A percentile compares a stretch with the other conserved stretches of the same genome.
These are phyloP conservation scores for Saccostrea glomerata DNA, from an alignment of 1,140 invertebrate genomes.

Conservation along the genomic window DNA sequence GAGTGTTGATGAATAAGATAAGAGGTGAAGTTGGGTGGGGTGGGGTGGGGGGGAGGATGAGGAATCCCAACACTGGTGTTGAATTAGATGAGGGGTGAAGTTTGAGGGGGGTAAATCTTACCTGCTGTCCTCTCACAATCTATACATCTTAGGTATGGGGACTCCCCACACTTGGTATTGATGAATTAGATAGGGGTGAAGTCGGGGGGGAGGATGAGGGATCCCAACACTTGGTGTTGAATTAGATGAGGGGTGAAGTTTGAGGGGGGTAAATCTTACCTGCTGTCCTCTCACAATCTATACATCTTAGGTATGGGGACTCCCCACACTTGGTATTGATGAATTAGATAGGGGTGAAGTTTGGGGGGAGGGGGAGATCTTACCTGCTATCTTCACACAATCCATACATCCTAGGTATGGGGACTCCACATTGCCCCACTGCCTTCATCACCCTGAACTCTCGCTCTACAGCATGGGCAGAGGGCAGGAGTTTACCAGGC, in stretches of 20 bases:
- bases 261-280: constrained; percentile 41
- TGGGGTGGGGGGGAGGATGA: too few species aligned
- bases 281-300: constrained; percentile 64
- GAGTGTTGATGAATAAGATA: too few species aligned
- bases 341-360: background rate
- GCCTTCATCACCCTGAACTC: constrained; percentile 80
- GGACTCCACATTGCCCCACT: constrained; percentile 70
- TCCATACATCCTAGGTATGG: constrained; percentile 76
- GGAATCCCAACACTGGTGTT: too few species aligned
- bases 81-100: background rate
- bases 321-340: constrained; percentile 38
- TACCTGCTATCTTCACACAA: constrained; percentile 66
- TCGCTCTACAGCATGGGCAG: constrained; percentile 80
- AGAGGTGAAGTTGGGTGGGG: too few species aligned
- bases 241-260: too few species aligned
- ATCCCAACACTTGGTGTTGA: too few species aligned
- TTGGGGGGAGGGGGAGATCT: background rate
- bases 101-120: constrained; percentile 26
- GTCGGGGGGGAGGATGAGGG: too few species aligned
- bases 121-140: constrained; percentile 64
- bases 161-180: constrained; percentile 68
- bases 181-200: too few species aligned
- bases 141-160: constrained; percentile 77
- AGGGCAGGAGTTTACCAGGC: constrained; percentile 80
- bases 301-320: constrained; percentile 78